phyloP scores from a whole-genome alignment of 2,888 invertebrate genomes.

The Patella caerulea region DNA sequence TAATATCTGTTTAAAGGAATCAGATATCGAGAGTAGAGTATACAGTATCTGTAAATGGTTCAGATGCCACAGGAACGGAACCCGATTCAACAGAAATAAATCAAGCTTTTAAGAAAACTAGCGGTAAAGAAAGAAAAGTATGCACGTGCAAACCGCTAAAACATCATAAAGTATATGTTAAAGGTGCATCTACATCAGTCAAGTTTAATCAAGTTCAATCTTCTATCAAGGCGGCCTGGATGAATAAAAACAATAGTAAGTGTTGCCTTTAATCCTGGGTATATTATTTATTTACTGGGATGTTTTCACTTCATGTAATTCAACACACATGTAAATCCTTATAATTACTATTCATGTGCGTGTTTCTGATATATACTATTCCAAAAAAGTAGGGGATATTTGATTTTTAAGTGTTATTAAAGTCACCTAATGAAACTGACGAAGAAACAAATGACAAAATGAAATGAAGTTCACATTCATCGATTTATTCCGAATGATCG shows the following conservation, averaged over 20 bases:
- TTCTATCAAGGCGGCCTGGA: background rate
- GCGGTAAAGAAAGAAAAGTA: background rate
- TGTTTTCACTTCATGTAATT: no score
- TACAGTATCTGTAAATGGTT: slow-evolving; percentile 1
- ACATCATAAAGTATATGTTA: background rate
- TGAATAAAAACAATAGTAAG: background rate
- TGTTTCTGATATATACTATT: no score
- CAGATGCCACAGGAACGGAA: background rate
- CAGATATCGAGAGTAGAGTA: background rate
- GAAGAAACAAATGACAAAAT: no score
- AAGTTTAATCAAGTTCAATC: background rate
- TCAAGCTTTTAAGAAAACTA: background rate
- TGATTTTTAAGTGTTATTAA: no score
- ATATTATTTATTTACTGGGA: no score
- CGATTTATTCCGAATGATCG: no score
- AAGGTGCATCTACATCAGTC: background rate
- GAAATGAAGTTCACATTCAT: no score
- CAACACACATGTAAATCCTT: no score
- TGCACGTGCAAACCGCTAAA: background rate
- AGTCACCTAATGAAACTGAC: no score
- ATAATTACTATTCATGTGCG: no score
- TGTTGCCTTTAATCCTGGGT: no score
- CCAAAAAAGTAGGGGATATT: no score
- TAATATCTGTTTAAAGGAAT: background rate
- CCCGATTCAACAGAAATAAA: background rate